These are phyloP conservation scores for Luffia ferchaultella DNA, from an alignment of 2,888 invertebrate species.

Conservation along the genomic window DNA sequence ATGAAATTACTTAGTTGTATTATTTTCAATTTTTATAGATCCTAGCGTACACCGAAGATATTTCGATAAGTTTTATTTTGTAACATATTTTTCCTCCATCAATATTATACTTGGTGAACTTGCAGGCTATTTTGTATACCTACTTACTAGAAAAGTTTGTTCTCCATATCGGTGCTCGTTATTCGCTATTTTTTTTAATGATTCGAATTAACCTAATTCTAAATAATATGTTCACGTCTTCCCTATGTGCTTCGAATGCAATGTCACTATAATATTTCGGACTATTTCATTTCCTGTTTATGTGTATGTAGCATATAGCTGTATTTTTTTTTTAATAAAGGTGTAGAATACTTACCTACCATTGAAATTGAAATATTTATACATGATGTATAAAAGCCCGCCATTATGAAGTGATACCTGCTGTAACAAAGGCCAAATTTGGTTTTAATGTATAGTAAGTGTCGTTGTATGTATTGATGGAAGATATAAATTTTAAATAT, in stretches of 20 bases:
- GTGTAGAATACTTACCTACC: neutral
- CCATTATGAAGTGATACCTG: constrained; percentile 37
- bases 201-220: no score
- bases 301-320: neutral
- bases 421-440: constrained; percentile 45
- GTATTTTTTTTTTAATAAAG: neutral
- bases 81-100: constrained; percentile 64
- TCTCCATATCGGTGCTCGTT: neutral
- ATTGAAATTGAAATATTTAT: neutral
- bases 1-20: constrained; percentile 67
- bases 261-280: no score
- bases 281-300: no score
- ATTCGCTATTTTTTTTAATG: no score
- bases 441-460: constrained; percentile 39
- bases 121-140: neutral
- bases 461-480: constrained; percentile 67
- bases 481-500: constrained; percentile 67
- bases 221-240: no score
- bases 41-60: constrained; percentile 68
- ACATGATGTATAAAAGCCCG: constrained; percentile 2
- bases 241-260: no score
- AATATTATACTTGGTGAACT: constrained; percentile 43
- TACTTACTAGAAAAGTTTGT: neutral
- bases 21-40: constrained; percentile 67
- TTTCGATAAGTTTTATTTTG: constrained; percentile 66